Conservation (phyloP, 2,797 vertebrate genomes). For the Hippoglossus hippoglossus region DNA sequence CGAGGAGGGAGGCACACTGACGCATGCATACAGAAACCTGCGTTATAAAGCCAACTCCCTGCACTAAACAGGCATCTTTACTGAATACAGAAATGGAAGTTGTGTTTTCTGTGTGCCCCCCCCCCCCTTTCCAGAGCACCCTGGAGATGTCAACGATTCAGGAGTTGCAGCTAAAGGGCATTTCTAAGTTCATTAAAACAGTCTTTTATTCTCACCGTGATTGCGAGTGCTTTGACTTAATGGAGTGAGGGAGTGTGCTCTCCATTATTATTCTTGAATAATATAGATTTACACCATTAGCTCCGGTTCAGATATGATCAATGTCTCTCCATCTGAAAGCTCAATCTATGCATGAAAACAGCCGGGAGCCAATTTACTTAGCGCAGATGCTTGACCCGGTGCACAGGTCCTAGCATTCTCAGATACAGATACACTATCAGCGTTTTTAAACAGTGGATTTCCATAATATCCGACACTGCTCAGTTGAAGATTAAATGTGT, state of each 20-base stretch:
- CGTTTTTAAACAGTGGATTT: background rate
- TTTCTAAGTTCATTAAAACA: conserved; percentile 9
- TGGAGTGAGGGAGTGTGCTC: background rate
- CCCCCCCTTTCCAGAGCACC: background rate
- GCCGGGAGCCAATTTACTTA: conserved; percentile 2
- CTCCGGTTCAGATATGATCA: conserved; percentile 19
- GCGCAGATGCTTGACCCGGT: background rate
- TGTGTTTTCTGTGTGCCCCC: background rate
- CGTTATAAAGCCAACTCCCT: conserved; percentile 42
- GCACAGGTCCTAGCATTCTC: background rate
- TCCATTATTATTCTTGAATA: conserved; percentile 21
- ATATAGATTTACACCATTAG: conserved; percentile 27
- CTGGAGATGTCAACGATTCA: conserved; percentile 1
- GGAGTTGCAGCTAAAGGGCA: background rate
- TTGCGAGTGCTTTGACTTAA: conserved; percentile 10
- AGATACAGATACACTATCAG: background rate
- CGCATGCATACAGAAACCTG: conserved; percentile 64
- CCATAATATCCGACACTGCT: background rate
- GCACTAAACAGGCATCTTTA: conserved; percentile 13
- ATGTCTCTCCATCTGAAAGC: conserved; percentile 1
- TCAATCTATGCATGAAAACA: conserved; percentile 16
- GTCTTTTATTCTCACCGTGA: background rate
- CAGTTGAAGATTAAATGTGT: background rate
- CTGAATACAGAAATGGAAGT: conserved; percentile 1
- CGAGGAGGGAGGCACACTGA: conserved; percentile 57